Evolutionary conservation across 37 sponge, comb jelly and placozoan species (phyloP).

Genomic region (Haliclona indistincta): DNA sequence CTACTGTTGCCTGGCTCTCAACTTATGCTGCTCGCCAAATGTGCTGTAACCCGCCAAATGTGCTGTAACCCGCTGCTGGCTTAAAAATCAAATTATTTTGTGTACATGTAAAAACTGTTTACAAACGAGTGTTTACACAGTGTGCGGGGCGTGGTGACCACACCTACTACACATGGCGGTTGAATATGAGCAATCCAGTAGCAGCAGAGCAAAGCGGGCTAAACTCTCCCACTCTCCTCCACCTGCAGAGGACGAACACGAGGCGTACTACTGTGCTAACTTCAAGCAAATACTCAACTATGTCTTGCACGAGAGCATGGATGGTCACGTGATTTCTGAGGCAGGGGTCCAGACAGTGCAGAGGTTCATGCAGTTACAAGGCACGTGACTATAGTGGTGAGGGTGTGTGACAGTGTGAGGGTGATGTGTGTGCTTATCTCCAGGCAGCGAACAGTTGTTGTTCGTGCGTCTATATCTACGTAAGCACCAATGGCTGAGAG

Average conservation of each 20-base stretch:
- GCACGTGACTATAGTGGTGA: neutral
- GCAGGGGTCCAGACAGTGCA: constrained; percentile 8
- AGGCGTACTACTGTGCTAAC: constrained; percentile 48
- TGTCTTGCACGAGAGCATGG: constrained; percentile 23
- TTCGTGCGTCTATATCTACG: constrained; percentile 73
- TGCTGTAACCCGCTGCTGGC: too few species aligned
- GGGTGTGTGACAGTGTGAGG: neutral
- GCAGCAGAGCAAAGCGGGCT: too few species aligned
- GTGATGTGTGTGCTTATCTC: neutral
- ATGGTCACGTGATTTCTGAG: constrained; percentile 43
- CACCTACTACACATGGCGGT: too few species aligned
- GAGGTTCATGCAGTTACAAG: constrained; percentile 14
- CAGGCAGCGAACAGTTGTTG: constrained; percentile 38
- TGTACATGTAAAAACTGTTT: too few species aligned
- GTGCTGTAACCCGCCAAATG: too few species aligned
- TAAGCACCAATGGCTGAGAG: constrained; percentile 63
- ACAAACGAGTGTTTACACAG: too few species aligned
- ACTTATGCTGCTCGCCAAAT: too few species aligned
- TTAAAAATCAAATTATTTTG: too few species aligned
- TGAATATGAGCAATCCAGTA: too few species aligned
- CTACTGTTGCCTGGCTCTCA: too few species aligned
- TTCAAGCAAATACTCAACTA: constrained; percentile 35
- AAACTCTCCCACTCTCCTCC: too few species aligned
- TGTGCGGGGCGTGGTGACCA: too few species aligned
- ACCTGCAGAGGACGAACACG: neutral